A percentile compares a stretch with the other conserved stretches of the same genome.
Evolutionary conservation across 2,797 vertebrate genomes (phyloP).

Genomic region (Odontamblyopus lacepedii): DNA sequence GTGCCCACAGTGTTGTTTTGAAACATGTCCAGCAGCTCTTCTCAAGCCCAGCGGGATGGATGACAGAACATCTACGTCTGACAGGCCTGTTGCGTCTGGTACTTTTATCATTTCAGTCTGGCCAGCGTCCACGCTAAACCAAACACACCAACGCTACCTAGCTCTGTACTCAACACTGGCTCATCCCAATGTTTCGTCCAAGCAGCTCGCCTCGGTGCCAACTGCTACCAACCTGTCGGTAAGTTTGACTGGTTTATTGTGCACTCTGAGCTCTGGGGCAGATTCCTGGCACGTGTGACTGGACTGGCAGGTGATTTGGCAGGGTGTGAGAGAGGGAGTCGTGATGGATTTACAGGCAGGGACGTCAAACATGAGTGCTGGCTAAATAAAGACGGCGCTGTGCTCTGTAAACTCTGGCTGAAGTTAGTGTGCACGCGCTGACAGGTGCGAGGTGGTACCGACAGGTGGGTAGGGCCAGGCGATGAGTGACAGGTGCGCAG

Average conservation of each 20-base stretch:
- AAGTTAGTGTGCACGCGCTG: constrained; percentile 36
- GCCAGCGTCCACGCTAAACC: constrained; percentile 18
- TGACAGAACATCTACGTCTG: constrained; percentile 15
- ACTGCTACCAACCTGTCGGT: constrained; percentile 45
- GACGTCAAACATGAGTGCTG: constrained; percentile 42
- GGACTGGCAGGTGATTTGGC: constrained; percentile 63
- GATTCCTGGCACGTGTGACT: constrained; percentile 54
- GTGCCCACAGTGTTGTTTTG: not conserved
- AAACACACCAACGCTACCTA: constrained; percentile 25
- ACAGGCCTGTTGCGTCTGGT: constrained; percentile 9
- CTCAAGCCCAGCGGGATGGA: constrained; percentile 6
- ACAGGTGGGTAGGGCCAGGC: constrained; percentile 52
- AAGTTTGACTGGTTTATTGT: constrained; percentile 67
- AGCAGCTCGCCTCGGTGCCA: constrained; percentile 35
- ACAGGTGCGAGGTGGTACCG: constrained; percentile 64
- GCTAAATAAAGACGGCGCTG: constrained; percentile 56
- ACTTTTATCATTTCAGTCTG: constrained; percentile 20
- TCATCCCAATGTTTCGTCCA: constrained; percentile 23
- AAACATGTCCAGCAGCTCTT: constrained; percentile 10
- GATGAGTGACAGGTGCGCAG: constrained; percentile 50
- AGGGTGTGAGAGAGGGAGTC: constrained; percentile 40
- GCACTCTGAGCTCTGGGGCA: constrained; percentile 51
- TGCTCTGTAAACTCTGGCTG: constrained; percentile 31
- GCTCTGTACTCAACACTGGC: constrained; percentile 17
- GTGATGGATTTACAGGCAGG: constrained; percentile 59